Base-by-base conservation (phyloP, 2,113 vertebrate species). In the Grantiella picta region DNA sequence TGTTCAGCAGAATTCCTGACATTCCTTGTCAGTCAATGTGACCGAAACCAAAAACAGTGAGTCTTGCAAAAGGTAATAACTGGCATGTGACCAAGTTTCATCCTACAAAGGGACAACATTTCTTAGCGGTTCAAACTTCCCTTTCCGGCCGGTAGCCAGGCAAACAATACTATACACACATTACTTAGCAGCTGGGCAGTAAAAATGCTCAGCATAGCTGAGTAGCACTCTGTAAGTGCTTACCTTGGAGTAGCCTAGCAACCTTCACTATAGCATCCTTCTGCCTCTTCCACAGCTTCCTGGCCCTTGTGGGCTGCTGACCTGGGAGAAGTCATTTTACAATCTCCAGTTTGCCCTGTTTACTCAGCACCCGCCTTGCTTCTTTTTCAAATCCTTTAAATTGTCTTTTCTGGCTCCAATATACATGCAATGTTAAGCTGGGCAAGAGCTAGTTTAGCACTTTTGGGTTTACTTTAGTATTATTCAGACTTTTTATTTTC, bases 201-300 rank as follows among this genome's bases (percentile, higher is more conserved):
- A 97, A 97, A 95, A 97, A 98, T 96, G 97, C 97, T 97, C 97
- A 91, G 98, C 98, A 98, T 98, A 97, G 98, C 97, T 93, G 98
- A 84, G 98, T 86, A 64, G 97, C 90, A 96, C 96, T 98, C 94
- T 63, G 12, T 52, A 97, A 98, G 98, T 97, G 98, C 98, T 98
- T 97, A 95, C 96, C 96, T 94, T 50, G 79, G 22, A 96, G 98
- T 98, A 98, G 97, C 98, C 97, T 98, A 98, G 98, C 97, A 98
- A 98, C 98, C 89, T 54, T 95, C 95, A 95, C 97, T 98, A 96
- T 77, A 98, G 98, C 98, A 97, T 98, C 98, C 97, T 97, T 97
- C 97, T 98, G 97, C 96, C 92, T 98, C 97, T 96, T 98, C 97
- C 94, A 96, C 69, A 98, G 98, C 98, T 97, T 97, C 94, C 97